Conservation (phyloP, 2,888 invertebrate species). For the Synergus japonicus region DNA sequence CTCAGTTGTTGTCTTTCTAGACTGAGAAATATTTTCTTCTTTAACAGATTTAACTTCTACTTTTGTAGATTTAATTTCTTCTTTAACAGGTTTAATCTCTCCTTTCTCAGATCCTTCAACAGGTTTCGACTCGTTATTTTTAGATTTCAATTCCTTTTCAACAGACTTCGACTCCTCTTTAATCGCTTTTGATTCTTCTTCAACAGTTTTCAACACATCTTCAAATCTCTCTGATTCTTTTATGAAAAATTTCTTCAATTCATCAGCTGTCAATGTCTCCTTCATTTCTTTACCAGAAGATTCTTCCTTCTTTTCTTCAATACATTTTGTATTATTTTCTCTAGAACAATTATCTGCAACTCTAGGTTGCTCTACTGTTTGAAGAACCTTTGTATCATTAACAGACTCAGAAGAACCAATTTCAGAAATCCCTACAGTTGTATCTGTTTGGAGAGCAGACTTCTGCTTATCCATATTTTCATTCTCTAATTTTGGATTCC, state of each 20-base stretch:
- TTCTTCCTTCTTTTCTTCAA: not conserved
- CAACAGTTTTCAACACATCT: slow-evolving; percentile 4
- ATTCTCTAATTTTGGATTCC: not conserved
- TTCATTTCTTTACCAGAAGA: not conserved
- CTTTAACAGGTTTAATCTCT: not conserved
- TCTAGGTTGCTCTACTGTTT: not conserved
- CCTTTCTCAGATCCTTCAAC: not conserved
- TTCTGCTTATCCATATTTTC: not conserved
- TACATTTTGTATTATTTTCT: not conserved
- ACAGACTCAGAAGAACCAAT: not conserved
- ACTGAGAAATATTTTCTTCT: not conserved
- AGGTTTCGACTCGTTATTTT: not conserved
- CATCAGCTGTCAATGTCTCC: not conserved
- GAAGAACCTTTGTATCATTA: not conserved
- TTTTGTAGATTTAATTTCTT: not conserved
- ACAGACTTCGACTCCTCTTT: not conserved
- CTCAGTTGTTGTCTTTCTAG: not conserved
- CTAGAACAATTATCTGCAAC: not conserved
- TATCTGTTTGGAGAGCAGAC: not conserved
- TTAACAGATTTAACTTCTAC: not conserved
- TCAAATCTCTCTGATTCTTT: slow-evolving; percentile 26
- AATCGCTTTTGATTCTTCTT: not conserved
- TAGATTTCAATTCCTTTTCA: not conserved
- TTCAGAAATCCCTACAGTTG: not conserved
- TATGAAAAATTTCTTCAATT: slow-evolving; percentile 1